A percentile compares a stretch with the other conserved stretches of the same genome.
Evolutionary conservation across 2,797 vertebrate species (phyloP).

Genomic region (Pangasius mekongensis): DNA sequence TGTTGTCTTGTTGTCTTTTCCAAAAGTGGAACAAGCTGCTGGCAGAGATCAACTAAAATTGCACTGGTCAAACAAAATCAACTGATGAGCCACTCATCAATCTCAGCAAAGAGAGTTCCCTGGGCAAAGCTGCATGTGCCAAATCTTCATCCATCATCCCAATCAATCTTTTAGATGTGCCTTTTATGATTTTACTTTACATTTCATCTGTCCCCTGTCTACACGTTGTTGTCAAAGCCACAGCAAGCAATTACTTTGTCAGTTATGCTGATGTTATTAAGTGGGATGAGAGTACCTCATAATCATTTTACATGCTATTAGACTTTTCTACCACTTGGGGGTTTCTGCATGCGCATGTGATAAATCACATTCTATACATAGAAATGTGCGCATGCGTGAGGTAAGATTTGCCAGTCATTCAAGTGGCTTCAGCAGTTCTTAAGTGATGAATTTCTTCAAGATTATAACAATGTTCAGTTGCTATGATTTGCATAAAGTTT

Average conservation of each 20-base stretch:
- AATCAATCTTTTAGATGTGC: neutral
- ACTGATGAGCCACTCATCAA: neutral
- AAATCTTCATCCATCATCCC: neutral
- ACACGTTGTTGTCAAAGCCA: neutral
- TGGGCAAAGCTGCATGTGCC: neutral
- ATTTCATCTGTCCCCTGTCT: neutral
- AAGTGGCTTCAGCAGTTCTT: neutral
- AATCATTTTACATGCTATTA: neutral
- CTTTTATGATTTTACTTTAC: neutral
- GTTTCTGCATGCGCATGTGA: neutral
- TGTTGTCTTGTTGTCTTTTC: too few relatives aligned
- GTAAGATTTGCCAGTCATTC: neutral
- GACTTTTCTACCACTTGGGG: neutral
- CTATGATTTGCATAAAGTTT: neutral
- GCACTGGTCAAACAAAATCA: conserved; percentile 7
- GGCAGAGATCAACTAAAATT: neutral
- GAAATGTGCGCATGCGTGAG: neutral
- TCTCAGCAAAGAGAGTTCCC: neutral
- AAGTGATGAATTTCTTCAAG: neutral
- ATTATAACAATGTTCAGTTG: neutral
- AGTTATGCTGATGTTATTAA: neutral
- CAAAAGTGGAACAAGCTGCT: neutral
- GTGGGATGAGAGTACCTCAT: neutral
- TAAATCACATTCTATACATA: neutral
- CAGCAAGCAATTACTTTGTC: neutral